phyloP scores from a whole-genome alignment of 2,797 vertebrate genomes.

The Steatocranus sp. region DNA sequence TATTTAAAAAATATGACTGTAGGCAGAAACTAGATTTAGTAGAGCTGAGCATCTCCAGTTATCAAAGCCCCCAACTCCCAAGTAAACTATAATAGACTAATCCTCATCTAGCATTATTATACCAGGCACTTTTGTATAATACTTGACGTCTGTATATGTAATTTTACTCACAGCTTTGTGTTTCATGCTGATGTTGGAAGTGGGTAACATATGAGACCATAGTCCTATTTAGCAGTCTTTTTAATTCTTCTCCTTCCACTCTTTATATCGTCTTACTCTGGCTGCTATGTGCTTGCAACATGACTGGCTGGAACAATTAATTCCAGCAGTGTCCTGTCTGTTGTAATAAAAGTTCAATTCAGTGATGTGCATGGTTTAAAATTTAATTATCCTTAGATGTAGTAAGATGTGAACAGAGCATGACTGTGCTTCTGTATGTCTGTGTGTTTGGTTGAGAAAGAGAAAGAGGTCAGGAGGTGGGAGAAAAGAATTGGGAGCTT shows the following conservation, averaged over 20 bases:
- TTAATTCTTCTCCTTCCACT: neutral
- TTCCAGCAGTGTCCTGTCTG: conserved; percentile 34
- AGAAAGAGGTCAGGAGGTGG: neutral
- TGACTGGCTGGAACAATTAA: conserved; percentile 32
- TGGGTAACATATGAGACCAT: neutral
- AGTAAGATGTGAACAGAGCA: neutral
- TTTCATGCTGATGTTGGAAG: neutral
- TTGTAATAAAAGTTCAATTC: conserved; percentile 26
- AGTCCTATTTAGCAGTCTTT: neutral
- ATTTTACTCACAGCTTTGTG: neutral
- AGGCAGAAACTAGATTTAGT: neutral
- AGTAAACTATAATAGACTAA: neutral
- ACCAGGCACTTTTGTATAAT: neutral
- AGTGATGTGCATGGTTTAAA: conserved; percentile 31
- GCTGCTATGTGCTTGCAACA: neutral
- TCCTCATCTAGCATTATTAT: neutral
- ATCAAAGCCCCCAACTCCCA: neutral
- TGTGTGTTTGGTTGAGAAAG: neutral
- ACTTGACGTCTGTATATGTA: neutral
- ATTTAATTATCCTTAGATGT: conserved; percentile 47
- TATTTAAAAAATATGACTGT: neutral
- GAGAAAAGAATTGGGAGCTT: neutral
- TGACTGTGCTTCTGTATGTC: neutral
- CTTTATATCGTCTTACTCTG: neutral
- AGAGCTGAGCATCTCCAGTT: neutral